Conservation (phyloP, 2,113 vertebrate genomes). For the Neofelis nebulosa region DNA sequence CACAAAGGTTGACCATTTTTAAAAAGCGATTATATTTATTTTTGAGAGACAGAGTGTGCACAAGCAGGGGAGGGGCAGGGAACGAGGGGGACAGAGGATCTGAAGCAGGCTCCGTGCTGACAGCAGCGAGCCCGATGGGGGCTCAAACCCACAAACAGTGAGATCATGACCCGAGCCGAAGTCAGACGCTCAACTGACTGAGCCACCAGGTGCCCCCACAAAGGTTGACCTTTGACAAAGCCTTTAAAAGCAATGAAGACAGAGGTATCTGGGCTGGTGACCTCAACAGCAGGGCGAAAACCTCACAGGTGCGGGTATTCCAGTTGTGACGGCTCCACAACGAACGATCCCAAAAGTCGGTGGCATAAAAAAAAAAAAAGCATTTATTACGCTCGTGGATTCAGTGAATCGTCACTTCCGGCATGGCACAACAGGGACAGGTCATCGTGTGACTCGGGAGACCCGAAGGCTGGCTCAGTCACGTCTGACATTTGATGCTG, state of each 20-base stretch:
- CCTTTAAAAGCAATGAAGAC: background rate
- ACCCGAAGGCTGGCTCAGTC: background rate
- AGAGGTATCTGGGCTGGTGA: background rate
- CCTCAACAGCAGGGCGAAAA: background rate
- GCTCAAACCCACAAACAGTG: no score
- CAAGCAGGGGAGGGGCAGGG: no score
- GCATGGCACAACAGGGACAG: background rate
- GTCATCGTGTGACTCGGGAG: background rate
- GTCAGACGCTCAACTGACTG: no score
- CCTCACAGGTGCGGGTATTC: background rate
- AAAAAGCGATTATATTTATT: no score
- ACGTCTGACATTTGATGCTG: no score
- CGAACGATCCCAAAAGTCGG: background rate
- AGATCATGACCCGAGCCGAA: no score
- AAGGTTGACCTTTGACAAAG: background rate
- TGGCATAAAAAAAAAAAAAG: background rate
- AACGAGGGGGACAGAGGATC: no score
- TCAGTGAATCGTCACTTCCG: background rate
- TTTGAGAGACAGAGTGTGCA: no score
- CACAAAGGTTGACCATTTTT: background rate
- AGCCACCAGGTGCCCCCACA: background rate
- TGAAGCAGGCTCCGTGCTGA: no score
- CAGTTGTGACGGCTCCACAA: background rate
- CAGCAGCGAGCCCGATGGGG: no score
- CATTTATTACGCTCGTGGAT: background rate